Conservation (phyloP, 2,888 invertebrate genomes). For the Spilarctia lutea region DNA sequence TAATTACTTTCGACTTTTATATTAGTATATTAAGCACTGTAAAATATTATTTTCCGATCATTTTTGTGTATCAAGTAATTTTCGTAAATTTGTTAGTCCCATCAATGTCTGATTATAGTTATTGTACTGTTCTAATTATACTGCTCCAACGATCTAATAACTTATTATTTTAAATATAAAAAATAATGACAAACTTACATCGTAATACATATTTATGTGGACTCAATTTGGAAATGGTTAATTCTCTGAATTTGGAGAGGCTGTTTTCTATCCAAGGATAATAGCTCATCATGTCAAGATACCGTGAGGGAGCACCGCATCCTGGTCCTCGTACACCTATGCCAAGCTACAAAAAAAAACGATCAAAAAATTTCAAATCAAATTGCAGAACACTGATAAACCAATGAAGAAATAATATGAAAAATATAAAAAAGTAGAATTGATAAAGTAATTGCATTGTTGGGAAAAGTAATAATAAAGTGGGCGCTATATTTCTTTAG, state of each 20-base stretch:
- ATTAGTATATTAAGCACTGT: too few species aligned
- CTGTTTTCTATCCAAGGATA: conserved; percentile 68
- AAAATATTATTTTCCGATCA: too few species aligned
- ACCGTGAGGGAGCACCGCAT: conserved; percentile 73
- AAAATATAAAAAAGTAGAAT: background rate
- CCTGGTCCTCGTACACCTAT: conserved; percentile 73
- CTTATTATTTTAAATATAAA: background rate
- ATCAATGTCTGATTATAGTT: background rate
- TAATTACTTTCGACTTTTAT: too few species aligned
- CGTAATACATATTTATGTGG: conserved; percentile 69
- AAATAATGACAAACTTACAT: conserved; percentile 52
- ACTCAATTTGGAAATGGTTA: conserved; percentile 68
- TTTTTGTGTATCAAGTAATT: too few species aligned
- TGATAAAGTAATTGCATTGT: background rate
- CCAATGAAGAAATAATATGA: too few species aligned
- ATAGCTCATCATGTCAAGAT: conserved; percentile 74
- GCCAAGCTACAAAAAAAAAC: conserved; percentile 60
- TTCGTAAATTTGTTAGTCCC: too few species aligned
- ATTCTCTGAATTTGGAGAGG: conserved; percentile 60
- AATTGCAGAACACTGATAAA: too few species aligned
- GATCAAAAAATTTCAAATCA: background rate
- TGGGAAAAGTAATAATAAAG: background rate
- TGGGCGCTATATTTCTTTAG: background rate
- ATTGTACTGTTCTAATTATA: background rate
- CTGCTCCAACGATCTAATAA: background rate